Conservation (phyloP, 2,797 vertebrate species). For the Xerus rutilus region DNA sequence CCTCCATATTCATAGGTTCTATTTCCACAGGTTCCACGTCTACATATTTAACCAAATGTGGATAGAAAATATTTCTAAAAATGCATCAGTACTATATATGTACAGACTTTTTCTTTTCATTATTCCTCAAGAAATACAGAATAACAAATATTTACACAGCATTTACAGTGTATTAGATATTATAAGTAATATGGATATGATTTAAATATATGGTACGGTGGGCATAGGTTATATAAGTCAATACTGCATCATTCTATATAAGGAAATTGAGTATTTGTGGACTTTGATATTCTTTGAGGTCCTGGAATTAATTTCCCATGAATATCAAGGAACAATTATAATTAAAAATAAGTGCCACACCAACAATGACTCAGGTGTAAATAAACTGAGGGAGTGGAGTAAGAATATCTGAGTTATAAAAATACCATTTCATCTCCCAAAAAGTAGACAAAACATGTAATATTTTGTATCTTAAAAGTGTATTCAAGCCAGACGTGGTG, state of each 20-base stretch:
- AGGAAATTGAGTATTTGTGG: neutral
- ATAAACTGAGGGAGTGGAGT: neutral
- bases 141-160: neutral
- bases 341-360: constrained; percentile 16
- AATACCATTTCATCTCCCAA: neutral
- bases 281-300: neutral
- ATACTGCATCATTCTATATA: neutral
- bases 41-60: neutral
- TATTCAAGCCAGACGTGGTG: no score
- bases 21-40: neutral
- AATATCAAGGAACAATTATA: neutral
- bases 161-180: neutral
- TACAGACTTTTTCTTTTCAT: neutral
- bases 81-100: neutral
- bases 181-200: neutral
- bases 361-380: neutral
- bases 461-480: constrained; percentile 40
- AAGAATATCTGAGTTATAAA: neutral
- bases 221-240: neutral
- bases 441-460: constrained; percentile 44
- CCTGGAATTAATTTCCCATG: neutral
- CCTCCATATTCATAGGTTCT: neutral
- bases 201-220: neutral
- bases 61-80: neutral
- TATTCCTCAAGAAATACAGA: neutral